phyloP scores from a whole-genome alignment of 1,140 invertebrate species.

The Cylas formicarius region DNA sequence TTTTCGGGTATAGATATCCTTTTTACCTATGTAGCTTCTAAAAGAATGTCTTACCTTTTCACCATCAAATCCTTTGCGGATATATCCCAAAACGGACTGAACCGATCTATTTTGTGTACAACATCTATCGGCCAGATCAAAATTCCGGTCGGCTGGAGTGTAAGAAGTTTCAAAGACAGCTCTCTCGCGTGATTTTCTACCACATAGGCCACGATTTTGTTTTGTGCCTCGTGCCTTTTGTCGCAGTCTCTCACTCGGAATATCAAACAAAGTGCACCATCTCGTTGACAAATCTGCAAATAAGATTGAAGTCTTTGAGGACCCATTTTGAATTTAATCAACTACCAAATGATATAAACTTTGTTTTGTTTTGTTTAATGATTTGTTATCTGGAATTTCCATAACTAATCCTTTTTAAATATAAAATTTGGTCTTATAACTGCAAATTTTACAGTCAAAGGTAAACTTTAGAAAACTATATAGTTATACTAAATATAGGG shows the following conservation, averaged over 20 bases:
- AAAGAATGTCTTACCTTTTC: slow-evolving; percentile 45
- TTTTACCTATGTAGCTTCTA: too few species aligned
- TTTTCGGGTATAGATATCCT: too few species aligned
- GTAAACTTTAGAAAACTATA: too few species aligned
- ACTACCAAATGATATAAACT: neutral
- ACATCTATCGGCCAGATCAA: slow-evolving; percentile 59
- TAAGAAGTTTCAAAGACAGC: slow-evolving; percentile 30
- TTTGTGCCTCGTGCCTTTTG: slow-evolving; percentile 50
- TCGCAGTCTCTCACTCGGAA: slow-evolving; percentile 55
- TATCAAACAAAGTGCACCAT: slow-evolving; percentile 52
- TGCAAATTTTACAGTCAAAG: too few species aligned
- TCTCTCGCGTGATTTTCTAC: slow-evolving; percentile 27
- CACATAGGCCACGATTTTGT: slow-evolving; percentile 53
- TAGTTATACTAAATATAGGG: too few species aligned
- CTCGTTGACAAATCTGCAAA: slow-evolving; percentile 51
- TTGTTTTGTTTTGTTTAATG: slow-evolving; percentile 2
- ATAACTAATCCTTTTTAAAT: slow-evolving; percentile 1
- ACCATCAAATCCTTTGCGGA: slow-evolving; percentile 49
- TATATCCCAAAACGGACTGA: slow-evolving; percentile 51
- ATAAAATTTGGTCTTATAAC: too few species aligned
- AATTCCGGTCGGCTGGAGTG: slow-evolving; percentile 39
- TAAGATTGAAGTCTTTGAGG: slow-evolving; percentile 5
- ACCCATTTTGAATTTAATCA: slow-evolving; percentile 4
- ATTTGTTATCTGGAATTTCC: neutral
- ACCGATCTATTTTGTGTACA: slow-evolving; percentile 52